A percentile compares a stretch with the other conserved stretches of the same genome.
Conservation (phyloP, 1,140 invertebrate genomes). For the Scaptomyza pallida region DNA sequence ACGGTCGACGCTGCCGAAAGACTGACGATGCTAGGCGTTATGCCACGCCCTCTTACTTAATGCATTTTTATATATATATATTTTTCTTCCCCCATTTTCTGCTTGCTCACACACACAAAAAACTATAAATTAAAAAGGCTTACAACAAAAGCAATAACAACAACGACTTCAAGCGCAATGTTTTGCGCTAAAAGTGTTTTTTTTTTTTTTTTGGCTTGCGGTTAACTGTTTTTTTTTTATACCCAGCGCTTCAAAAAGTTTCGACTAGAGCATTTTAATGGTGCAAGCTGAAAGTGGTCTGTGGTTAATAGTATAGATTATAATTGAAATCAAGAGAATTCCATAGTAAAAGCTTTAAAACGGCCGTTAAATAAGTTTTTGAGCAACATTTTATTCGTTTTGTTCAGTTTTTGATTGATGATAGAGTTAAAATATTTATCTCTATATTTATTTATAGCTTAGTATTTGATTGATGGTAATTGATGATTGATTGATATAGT, state of each 20-base stretch:
- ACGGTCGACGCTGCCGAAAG: conserved; percentile 12
- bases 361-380: neutral
- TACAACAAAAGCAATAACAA: conserved; percentile 29
- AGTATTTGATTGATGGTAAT: too few species aligned
- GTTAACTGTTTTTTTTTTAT: conserved; percentile 10
- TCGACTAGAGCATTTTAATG: neutral
- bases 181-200: conserved; percentile 37
- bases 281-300: neutral
- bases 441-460: neutral
- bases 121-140: conserved; percentile 60
- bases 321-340: too few species aligned
- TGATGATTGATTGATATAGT: too few species aligned
- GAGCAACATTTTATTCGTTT: neutral
- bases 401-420: neutral
- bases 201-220: conserved; percentile 10
- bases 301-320: too few species aligned
- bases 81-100: neutral
- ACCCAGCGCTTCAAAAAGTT: conserved; percentile 15
- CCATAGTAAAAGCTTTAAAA: neutral
- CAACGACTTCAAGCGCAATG: conserved; percentile 28
- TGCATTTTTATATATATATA: conserved; percentile 76
- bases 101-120: conserved; percentile 32
- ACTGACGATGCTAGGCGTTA: neutral
- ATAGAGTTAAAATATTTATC: neutral
- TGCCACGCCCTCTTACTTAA: conserved; percentile 39